Evolutionary conservation across 1,140 invertebrate genomes (phyloP).

Genomic region (Streblospio benedicti): DNA sequence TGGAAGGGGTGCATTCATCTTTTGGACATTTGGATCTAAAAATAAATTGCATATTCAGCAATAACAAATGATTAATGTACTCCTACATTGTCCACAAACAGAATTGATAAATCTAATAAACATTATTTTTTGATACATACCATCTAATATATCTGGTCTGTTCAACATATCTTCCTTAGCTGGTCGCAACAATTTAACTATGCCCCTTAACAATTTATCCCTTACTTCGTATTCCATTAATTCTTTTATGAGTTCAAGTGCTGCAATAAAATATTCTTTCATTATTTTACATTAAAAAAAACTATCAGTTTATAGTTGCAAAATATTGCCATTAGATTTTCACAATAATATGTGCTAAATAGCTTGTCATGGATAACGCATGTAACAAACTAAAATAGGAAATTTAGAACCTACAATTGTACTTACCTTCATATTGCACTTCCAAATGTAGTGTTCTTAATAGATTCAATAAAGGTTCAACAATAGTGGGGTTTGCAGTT

Average conservation of each 20-base stretch:
- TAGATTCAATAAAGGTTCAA: constrained; percentile 40
- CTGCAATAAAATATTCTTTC: constrained; percentile 30
- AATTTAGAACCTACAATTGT: background rate
- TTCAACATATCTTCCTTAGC: constrained; percentile 24
- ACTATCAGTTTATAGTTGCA: constrained; percentile 2
- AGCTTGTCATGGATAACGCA: background rate
- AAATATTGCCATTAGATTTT: too few species aligned
- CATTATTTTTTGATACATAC: constrained; percentile 1
- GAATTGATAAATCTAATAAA: background rate
- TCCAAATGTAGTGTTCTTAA: constrained; percentile 43
- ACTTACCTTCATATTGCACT: constrained; percentile 46
- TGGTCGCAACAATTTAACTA: constrained; percentile 41
- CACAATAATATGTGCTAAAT: too few species aligned
- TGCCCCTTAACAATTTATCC: constrained; percentile 32
- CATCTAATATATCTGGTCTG: constrained; percentile 18
- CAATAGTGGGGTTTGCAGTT: constrained; percentile 37
- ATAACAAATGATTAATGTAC: constrained; percentile 6
- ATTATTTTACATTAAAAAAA: background rate
- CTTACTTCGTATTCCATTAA: constrained; percentile 44
- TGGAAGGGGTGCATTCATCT: constrained; percentile 37
- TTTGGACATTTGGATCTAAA: constrained; percentile 34
- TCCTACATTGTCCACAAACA: background rate
- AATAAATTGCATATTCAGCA: constrained; percentile 17
- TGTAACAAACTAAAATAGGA: background rate
- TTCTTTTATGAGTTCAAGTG: constrained; percentile 43